A percentile compares a stretch with the other conserved stretches of the same genome.
These are phyloP conservation scores for Opisthocomus hoazin DNA, from an alignment of 2,113 vertebrate species.

Conservation along the genomic window DNA sequence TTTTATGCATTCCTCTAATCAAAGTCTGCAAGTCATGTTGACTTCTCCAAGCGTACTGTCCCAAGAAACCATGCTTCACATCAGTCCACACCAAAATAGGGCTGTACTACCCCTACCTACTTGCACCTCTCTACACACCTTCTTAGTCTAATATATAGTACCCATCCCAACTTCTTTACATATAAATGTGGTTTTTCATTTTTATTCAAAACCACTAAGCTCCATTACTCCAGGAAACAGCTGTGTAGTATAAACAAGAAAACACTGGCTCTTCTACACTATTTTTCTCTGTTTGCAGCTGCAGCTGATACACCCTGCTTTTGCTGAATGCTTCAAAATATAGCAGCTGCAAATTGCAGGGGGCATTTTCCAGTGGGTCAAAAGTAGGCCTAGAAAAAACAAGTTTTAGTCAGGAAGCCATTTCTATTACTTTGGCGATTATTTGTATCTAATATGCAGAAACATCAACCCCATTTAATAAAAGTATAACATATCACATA, in stretches of 20 bases:
- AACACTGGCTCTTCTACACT: rapidly evolving
- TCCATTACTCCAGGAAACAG: background rate
- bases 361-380: background rate
- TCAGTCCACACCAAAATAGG: rapidly evolving
- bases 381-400: background rate
- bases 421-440: background rate
- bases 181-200: background rate
- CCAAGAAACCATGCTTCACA: background rate
- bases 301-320: background rate
- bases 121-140: background rate
- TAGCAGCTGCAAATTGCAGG: background rate
- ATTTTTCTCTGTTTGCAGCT: background rate
- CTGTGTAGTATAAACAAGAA: background rate
- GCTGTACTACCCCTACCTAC: background rate
- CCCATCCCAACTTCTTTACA: background rate
- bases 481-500: background rate
- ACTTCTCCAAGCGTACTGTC: background rate
- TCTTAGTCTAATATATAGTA: background rate
- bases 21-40: background rate
- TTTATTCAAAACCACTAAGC: background rate
- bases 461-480: background rate
- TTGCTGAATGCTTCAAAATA: background rate
- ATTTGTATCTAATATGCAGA: background rate
- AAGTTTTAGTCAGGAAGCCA: background rate
- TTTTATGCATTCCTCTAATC: background rate